Evolutionary conservation across 2,797 vertebrate genomes (phyloP).

Genomic region (Leptodactylus fallax): DNA sequence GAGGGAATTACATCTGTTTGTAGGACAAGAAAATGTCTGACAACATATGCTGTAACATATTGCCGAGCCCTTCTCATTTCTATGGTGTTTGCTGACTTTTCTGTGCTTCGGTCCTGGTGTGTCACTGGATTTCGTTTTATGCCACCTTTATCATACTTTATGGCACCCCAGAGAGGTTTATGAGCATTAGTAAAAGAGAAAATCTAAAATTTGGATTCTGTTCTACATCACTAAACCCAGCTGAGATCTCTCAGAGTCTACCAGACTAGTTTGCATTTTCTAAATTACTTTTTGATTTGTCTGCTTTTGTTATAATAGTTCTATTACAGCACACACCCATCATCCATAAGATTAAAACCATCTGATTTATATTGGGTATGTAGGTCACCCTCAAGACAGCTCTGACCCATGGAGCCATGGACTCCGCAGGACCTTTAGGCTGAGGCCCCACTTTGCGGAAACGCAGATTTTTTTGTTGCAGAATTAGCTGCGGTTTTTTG

Average conservation of each 20-base stretch:
- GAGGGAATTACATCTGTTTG: conserved; percentile 45
- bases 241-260: too few relatives aligned
- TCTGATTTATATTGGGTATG: too few relatives aligned
- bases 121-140: not conserved
- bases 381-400: too few relatives aligned
- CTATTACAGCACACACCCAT: not conserved
- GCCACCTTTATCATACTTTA: not conserved
- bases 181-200: not conserved
- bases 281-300: not conserved
- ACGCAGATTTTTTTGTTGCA: too few relatives aligned
- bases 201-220: not conserved
- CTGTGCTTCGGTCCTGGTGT: not conserved
- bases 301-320: not conserved
- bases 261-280: not conserved
- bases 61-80: not conserved
- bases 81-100: conserved; percentile 14
- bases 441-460: too few relatives aligned
- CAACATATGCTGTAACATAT: conserved; percentile 40
- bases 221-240: not conserved
- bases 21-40: conserved; percentile 11
- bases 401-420: too few relatives aligned
- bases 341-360: too few relatives aligned
- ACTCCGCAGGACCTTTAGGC: too few relatives aligned
- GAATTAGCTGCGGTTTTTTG: too few relatives aligned
- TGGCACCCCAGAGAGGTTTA: not conserved